Conservation (phyloP, 2,797 vertebrate species). For the Hozukius guyotensis region DNA sequence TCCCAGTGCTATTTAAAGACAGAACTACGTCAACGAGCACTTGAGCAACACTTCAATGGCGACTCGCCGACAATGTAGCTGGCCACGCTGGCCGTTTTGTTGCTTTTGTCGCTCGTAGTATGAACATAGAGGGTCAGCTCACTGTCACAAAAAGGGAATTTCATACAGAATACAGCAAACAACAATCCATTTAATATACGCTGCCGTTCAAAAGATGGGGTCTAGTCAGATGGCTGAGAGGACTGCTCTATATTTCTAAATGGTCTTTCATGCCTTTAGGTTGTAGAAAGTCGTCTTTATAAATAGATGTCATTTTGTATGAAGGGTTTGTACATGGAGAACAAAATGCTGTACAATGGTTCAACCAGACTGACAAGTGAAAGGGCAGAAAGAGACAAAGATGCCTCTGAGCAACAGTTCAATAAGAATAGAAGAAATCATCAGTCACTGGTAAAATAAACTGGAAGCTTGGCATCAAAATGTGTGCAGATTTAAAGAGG, state of each 20-base stretch:
- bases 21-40: too few species aligned
- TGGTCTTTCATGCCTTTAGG: not conserved
- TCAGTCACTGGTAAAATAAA: not conserved
- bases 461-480: not conserved
- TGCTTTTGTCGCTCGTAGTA: too few species aligned
- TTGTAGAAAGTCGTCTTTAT: not conserved
- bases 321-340: not conserved
- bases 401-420: not conserved
- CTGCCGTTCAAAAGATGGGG: too few species aligned
- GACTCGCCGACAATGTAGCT: too few species aligned
- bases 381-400: not conserved
- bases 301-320: not conserved
- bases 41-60: too few species aligned
- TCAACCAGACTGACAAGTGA: too few species aligned
- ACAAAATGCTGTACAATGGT: too few species aligned
- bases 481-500: not conserved
- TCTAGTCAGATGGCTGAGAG: too few species aligned
- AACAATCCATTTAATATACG: not conserved
- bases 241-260: not conserved
- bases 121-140: too few species aligned
- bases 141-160: not conserved
- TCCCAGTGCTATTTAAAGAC: too few species aligned
- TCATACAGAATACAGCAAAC: not conserved
- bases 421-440: too few species aligned
- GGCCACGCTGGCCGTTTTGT: too few species aligned